phyloP scores from a whole-genome alignment of 2,888 invertebrate genomes.

The Hermaeophaga mercurialis region DNA sequence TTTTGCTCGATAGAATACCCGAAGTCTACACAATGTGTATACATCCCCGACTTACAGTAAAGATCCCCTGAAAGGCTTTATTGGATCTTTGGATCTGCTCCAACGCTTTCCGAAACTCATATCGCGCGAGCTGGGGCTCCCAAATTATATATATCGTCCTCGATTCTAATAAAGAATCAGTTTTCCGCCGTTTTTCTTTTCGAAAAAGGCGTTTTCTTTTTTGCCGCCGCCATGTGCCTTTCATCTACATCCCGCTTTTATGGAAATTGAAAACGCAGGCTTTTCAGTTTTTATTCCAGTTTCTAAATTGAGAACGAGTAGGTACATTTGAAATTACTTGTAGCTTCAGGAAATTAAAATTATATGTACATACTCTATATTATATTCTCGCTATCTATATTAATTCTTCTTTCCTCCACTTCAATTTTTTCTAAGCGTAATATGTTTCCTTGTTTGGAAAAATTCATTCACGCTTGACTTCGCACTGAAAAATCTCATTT shows the following conservation, averaged over 20 bases:
- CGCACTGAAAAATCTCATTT: no score
- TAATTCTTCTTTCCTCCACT: no score
- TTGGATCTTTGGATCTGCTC: constrained; percentile 53
- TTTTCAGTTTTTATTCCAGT: no score
- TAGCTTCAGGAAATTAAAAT: no score
- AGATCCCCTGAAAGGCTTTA: constrained; percentile 44
- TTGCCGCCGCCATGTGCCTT: constrained; percentile 13
- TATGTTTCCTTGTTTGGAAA: no score
- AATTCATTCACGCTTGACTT: no score
- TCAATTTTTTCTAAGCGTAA: no score
- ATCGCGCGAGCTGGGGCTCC: constrained; percentile 34
- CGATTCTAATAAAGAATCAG: constrained; percentile 37
- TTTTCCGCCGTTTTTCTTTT: constrained; percentile 27
- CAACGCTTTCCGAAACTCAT: constrained; percentile 50
- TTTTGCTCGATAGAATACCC: constrained; percentile 7
- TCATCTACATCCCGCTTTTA: constrained; percentile 8
- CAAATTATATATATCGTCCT: constrained; percentile 23
- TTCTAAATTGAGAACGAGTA: no score
- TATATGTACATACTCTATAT: no score
- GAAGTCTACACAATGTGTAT: constrained; percentile 17
- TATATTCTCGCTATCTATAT: no score
- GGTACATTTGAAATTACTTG: no score
- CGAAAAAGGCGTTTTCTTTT: constrained; percentile 34
- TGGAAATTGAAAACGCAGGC: constrained; percentile 17
- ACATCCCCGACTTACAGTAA: constrained; percentile 24